phyloP scores from a whole-genome alignment of 2,113 vertebrate species.

The Coreoperca whiteheadi region DNA sequence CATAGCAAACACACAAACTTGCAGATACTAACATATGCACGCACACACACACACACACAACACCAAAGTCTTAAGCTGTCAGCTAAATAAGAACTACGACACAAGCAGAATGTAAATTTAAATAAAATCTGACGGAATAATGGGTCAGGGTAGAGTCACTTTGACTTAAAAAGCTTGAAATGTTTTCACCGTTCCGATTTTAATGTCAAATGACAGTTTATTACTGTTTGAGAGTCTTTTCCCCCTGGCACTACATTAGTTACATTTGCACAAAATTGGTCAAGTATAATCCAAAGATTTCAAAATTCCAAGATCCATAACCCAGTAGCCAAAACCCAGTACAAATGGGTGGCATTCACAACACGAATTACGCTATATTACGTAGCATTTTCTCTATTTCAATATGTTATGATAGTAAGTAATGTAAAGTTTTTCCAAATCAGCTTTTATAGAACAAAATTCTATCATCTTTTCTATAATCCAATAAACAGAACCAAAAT shows the following conservation, averaged over 20 bases:
- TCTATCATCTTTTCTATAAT: neutral
- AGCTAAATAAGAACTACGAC: neutral
- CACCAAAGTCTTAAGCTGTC: neutral
- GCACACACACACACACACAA: neutral
- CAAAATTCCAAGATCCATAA: neutral
- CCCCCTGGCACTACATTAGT: too few relatives aligned
- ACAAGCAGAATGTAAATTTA: neutral
- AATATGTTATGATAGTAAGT: neutral
- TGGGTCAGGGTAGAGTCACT: neutral
- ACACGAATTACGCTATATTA: neutral
- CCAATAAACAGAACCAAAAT: neutral
- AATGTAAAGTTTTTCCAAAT: too few relatives aligned
- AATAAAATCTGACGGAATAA: neutral
- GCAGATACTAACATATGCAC: too few relatives aligned
- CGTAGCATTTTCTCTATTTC: neutral
- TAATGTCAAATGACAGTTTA: neutral
- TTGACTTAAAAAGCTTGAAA: constrained; percentile 3
- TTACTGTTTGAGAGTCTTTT: neutral
- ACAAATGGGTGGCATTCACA: neutral
- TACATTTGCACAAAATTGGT: neutral
- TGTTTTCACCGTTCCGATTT: neutral
- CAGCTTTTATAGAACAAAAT: neutral
- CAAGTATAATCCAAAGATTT: neutral
- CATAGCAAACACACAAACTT: neutral
- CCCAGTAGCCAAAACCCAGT: neutral